phyloP scores from a whole-genome alignment of 2,797 vertebrate genomes.

The Microhierax caerulescens region DNA sequence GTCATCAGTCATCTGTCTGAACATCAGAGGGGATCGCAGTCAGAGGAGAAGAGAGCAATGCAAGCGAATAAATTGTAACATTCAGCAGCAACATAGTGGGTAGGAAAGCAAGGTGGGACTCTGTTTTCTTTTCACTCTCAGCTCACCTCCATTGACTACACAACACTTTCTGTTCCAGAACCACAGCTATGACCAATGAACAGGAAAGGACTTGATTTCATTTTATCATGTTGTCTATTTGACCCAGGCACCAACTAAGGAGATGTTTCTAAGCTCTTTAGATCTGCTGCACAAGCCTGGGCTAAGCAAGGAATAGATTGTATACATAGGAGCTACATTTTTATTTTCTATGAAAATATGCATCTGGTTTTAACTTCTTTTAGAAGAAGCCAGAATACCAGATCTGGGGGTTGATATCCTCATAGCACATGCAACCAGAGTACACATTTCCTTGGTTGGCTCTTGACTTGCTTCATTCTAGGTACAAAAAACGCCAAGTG shows the following conservation, averaged over 20 bases:
- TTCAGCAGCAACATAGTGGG: background rate
- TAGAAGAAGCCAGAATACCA: background rate
- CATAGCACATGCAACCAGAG: background rate
- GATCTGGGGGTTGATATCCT: background rate
- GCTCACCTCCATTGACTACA: background rate
- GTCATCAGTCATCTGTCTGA: background rate
- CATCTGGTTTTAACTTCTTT: background rate
- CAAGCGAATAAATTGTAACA: background rate
- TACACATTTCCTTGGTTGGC: background rate
- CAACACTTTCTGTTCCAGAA: background rate
- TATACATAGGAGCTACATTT: background rate
- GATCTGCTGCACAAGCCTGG: background rate
- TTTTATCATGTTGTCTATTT: background rate
- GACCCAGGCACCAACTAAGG: background rate
- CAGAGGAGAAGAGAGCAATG: background rate
- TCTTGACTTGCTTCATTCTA: background rate
- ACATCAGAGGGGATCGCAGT: background rate
- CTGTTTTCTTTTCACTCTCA: background rate
- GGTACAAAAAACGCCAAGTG: background rate
- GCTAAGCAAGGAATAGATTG: background rate
- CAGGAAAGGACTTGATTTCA: background rate
- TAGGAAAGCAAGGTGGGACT: background rate
- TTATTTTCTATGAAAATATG: background rate
- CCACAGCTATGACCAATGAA: background rate
- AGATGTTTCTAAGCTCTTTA: background rate